Conservation (phyloP, 2,888 invertebrate genomes). For the Eristalinus aeneus region DNA sequence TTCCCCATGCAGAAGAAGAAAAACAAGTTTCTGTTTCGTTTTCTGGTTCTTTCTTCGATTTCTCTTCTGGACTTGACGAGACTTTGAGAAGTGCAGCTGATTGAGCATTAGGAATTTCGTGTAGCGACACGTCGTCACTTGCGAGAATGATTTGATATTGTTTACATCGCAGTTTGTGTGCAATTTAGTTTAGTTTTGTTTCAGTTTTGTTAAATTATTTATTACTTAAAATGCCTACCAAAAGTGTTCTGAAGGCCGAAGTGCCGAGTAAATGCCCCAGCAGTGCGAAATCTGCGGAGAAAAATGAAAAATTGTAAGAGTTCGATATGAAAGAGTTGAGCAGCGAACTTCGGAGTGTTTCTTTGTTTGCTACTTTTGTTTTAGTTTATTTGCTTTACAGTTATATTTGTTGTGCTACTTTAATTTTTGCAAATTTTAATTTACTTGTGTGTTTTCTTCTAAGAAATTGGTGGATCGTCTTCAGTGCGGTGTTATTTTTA, state of each 20-base stretch:
- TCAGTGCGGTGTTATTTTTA: constrained; percentile 84
- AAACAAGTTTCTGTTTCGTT: constrained; percentile 50
- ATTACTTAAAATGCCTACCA: constrained; percentile 36
- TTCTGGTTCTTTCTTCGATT: constrained; percentile 25
- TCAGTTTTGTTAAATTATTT: constrained; percentile 21
- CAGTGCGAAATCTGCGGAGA: not conserved
- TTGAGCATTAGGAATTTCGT: constrained; percentile 11
- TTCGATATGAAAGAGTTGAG: constrained; percentile 72
- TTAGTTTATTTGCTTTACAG: not conserved
- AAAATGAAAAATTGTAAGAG: constrained; percentile 71
- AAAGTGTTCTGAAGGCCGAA: constrained; percentile 38
- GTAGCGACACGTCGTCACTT: constrained; percentile 51
- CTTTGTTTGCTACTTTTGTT: not conserved
- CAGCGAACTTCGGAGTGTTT: constrained; percentile 66
- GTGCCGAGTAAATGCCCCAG: constrained; percentile 11
- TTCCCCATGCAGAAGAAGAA: not conserved
- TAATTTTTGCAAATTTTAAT: too few relatives aligned
- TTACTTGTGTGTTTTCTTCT: constrained; percentile 13
- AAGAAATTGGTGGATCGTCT: constrained; percentile 85
- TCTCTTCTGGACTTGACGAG: constrained; percentile 5
- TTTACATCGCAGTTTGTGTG: not conserved
- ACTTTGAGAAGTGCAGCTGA: constrained; percentile 28
- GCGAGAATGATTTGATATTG: constrained; percentile 34
- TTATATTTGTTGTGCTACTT: not conserved
- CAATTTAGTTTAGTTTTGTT: not conserved